phyloP scores from a whole-genome alignment of 1,140 invertebrate species.

The Augochlora pura region DNA sequence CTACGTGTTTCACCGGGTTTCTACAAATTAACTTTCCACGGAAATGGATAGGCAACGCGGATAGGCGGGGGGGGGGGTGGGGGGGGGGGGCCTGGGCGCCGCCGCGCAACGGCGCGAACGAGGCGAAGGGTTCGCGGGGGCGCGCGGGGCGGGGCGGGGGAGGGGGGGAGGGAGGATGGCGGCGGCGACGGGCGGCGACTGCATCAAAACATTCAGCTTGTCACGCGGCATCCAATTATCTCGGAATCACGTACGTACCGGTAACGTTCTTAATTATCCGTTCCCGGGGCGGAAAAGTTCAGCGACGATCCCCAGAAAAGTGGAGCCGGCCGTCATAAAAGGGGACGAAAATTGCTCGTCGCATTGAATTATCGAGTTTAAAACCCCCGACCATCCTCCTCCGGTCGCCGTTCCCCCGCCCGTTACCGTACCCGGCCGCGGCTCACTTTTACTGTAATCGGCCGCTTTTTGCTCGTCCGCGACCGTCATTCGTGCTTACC shows the following conservation, averaged over 20 bases:
- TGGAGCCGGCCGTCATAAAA: neutral
- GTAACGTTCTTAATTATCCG: constrained; percentile 62
- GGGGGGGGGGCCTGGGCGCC: too few species aligned
- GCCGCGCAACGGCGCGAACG: neutral
- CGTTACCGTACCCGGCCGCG: neutral
- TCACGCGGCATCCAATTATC: constrained; percentile 60
- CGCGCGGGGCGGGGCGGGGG: neutral
- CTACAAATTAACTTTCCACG: constrained; percentile 73
- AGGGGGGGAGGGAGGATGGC: neutral
- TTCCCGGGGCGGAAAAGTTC: neutral
- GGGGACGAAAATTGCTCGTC: constrained; percentile 39
- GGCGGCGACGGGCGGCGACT: constrained; percentile 13
- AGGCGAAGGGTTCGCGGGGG: neutral
- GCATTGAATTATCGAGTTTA: constrained; percentile 45
- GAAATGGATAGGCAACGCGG: constrained; percentile 38
- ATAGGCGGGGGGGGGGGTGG: neutral
- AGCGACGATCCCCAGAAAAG: neutral
- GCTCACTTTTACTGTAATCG: constrained; percentile 40
- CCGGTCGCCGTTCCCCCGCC: neutral
- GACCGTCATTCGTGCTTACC: neutral
- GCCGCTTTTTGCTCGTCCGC: constrained; percentile 6
- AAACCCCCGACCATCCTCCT: neutral
- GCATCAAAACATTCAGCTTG: constrained; percentile 53
- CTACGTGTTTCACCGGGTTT: constrained; percentile 66
- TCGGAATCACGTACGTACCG: constrained; percentile 46